These are phyloP conservation scores for Prionchulus punctatus DNA, from an alignment of 2,888 invertebrate species.

Conservation along the genomic window DNA sequence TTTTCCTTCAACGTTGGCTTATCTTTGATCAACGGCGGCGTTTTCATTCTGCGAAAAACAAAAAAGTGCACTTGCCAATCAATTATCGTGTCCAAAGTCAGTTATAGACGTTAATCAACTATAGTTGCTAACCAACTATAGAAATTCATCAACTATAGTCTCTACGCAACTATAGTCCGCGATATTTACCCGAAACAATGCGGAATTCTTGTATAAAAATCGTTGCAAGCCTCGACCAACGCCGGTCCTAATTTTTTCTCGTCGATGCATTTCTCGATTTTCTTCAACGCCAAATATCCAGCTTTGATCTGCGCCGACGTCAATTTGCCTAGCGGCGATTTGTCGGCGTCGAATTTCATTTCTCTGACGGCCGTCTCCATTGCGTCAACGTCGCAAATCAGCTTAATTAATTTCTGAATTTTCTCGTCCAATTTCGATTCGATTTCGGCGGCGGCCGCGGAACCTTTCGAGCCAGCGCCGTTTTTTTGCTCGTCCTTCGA, in stretches of 20 bases:
- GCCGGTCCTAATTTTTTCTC: slow-evolving; percentile 28
- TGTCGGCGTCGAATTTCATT: slow-evolving; percentile 40
- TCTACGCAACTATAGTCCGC: too few relatives aligned
- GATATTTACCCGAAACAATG: slow-evolving; percentile 38
- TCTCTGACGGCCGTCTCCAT: slow-evolving; percentile 40
- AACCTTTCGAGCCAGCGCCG: background rate
- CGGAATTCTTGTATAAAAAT: slow-evolving; percentile 41
- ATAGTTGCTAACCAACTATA: background rate
- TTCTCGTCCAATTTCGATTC: slow-evolving; percentile 28
- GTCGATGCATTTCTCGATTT: slow-evolving; percentile 34
- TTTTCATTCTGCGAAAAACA: slow-evolving; percentile 27
- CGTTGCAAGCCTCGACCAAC: slow-evolving; percentile 37
- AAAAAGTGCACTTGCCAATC: too few relatives aligned
- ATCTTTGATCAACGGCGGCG: slow-evolving; percentile 38
- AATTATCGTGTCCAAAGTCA: too few relatives aligned
- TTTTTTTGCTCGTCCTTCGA: slow-evolving; percentile 16
- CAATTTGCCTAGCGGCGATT: slow-evolving; percentile 40
- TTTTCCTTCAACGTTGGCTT: slow-evolving; percentile 34
- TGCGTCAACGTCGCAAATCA: slow-evolving; percentile 38
- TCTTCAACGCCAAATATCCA: slow-evolving; percentile 38
- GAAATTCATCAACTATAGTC: background rate
- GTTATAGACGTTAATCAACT: background rate
- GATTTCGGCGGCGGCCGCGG: background rate
- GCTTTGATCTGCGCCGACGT: slow-evolving; percentile 39
- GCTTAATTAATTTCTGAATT: slow-evolving; percentile 33